Percentiles rank a stretch among this genome's conserved stretches.
phyloP scores from a whole-genome alignment of 2,113 vertebrate species.

The Paratilapia polleni region DNA sequence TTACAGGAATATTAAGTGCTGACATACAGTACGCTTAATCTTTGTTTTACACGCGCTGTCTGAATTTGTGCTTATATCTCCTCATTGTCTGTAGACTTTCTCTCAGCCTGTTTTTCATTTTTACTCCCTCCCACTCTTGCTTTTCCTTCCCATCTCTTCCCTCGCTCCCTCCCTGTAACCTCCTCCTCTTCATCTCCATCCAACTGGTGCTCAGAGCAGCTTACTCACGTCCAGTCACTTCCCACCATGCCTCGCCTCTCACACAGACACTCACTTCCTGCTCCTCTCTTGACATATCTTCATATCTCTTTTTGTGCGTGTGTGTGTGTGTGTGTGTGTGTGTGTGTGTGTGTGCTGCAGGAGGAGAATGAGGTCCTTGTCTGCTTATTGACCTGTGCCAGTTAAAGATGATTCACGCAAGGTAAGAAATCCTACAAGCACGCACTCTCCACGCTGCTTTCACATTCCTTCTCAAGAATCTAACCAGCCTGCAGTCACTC shows the following conservation, averaged over 20 bases:
- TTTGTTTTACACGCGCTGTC: neutral
- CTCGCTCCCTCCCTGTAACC: conserved; percentile 28
- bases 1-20: neutral
- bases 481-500: neutral
- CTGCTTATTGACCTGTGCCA: conserved; percentile 4
- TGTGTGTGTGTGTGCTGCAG: too few relatives aligned
- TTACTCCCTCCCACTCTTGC: conserved; percentile 13
- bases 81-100: conserved; percentile 35
- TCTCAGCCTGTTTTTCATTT: conserved; percentile 22
- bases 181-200: conserved; percentile 59
- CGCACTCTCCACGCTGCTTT: conserved; percentile 1
- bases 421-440: conserved; percentile 60
- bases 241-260: conserved; percentile 57
- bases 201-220: conserved; percentile 58
- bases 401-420: conserved; percentile 56
- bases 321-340: too few relatives aligned
- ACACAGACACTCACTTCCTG: conserved; percentile 31
- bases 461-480: conserved; percentile 62
- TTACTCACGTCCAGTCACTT: conserved; percentile 78
- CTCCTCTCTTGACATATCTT: conserved; percentile 16
- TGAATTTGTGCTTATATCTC: neutral
- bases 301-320: too few relatives aligned
- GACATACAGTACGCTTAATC: neutral
- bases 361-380: conserved; percentile 40
- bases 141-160: conserved; percentile 11